Percentiles rank a stretch among this genome's conserved stretches.
phyloP scores from a whole-genome alignment of 2,797 vertebrate genomes.

The Eleutherodactylus coqui region DNA sequence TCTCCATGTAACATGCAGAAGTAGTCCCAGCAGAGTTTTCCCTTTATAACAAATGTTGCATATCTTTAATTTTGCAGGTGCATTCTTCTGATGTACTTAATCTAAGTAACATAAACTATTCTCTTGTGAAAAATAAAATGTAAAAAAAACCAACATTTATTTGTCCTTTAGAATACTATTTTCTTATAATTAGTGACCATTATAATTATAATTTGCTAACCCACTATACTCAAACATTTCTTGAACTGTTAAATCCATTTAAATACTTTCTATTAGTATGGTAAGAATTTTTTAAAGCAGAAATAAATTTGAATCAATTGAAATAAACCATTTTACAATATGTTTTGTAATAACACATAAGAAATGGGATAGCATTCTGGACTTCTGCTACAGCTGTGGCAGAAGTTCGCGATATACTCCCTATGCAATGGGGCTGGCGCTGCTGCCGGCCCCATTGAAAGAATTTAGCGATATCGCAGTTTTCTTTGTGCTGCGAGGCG shows the following conservation, averaged over 20 bases:
- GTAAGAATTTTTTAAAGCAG: background rate
- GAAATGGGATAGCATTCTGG: too few species aligned
- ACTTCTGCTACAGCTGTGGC: too few species aligned
- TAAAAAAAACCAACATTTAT: slow-evolving; percentile 47
- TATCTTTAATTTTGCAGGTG: slow-evolving; percentile 62
- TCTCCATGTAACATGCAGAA: slow-evolving; percentile 69
- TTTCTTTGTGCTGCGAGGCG: too few species aligned
- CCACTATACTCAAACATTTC: background rate
- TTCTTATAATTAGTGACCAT: slow-evolving; percentile 1
- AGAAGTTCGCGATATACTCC: too few species aligned
- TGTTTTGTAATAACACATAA: background rate
- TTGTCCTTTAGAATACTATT: slow-evolving; percentile 22
- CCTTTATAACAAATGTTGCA: slow-evolving; percentile 74
- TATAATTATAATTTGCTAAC: slow-evolving; percentile 13
- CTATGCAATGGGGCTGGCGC: too few species aligned
- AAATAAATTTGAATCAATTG: background rate
- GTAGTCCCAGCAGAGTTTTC: slow-evolving; percentile 68
- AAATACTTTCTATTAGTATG: background rate
- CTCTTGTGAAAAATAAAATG: slow-evolving; percentile 60
- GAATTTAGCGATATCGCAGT: too few species aligned
- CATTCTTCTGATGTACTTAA: slow-evolving; percentile 57
- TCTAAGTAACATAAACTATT: slow-evolving; percentile 64
- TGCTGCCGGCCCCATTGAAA: too few species aligned
- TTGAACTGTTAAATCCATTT: background rate
- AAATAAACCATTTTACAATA: background rate